Percentiles rank a stretch among this genome's conserved stretches.
Evolutionary conservation across 2,113 vertebrate genomes (phyloP).

Genomic region (Caranx melampygus): DNA sequence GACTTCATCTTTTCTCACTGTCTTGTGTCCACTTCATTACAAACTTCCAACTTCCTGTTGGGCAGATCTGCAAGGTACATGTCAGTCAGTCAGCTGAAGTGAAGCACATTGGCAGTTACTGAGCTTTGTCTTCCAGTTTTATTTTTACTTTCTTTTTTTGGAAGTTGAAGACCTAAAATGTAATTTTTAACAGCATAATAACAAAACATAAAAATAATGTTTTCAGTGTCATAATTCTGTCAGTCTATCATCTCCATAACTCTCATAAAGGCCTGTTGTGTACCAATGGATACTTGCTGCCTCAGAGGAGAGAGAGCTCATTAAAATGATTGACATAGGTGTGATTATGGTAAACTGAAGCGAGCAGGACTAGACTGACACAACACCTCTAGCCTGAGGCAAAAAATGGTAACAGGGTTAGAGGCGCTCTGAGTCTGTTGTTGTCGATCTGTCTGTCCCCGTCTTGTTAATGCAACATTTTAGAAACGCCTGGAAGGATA

Average conservation of each 20-base stretch:
- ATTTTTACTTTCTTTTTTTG: background rate
- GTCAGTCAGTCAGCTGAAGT: too few species aligned
- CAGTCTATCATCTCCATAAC: background rate
- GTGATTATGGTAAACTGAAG: background rate
- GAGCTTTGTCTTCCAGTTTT: background rate
- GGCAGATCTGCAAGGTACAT: background rate
- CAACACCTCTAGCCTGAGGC: background rate
- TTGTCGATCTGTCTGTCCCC: too few species aligned
- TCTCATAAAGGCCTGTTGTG: background rate
- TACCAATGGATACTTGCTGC: background rate
- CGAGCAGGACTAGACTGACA: background rate
- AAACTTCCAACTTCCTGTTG: background rate
- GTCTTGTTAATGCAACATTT: too few species aligned
- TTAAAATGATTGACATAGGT: conserved; percentile 31
- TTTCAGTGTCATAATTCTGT: background rate
- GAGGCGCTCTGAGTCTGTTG: too few species aligned
- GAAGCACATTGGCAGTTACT: background rate
- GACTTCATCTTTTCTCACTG: conserved; percentile 1
- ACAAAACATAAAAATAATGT: background rate
- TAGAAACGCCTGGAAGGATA: too few species aligned
- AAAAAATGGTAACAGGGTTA: background rate
- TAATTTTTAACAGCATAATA: background rate
- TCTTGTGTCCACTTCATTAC: conserved; percentile 4
- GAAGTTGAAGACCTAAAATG: background rate
- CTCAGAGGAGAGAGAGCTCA: conserved; percentile 27